phyloP scores from a whole-genome alignment of 2,888 invertebrate genomes.

The Cristatella mucedo region DNA sequence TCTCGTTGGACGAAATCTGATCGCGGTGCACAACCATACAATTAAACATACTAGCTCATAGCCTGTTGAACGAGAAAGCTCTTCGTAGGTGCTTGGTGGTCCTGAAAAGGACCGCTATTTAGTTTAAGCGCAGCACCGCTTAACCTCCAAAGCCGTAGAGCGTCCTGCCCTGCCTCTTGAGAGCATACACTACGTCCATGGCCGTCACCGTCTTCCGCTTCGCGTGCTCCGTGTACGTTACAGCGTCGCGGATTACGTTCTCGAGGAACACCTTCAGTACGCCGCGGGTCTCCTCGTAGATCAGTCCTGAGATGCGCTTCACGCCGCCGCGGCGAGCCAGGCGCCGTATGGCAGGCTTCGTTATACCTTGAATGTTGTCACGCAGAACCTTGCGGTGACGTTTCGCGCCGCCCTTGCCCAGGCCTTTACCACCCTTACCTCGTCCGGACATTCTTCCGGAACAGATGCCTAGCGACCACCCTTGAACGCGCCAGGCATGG shows the following conservation, averaged over 20 bases:
- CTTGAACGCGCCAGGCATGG: too few species aligned
- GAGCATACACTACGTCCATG: conserved; percentile 67
- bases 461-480: too few species aligned
- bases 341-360: conserved; percentile 15
- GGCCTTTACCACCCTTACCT: conserved; percentile 60
- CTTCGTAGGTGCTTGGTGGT: not conserved
- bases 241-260: conserved; percentile 62
- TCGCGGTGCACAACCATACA: too few species aligned
- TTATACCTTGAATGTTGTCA: conserved; percentile 16
- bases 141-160: conserved; percentile 61
- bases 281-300: conserved; percentile 61
- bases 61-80: too few species aligned
- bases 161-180: conserved; percentile 63
- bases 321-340: conserved; percentile 19
- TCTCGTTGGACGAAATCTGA: too few species aligned
- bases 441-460: conserved; percentile 55
- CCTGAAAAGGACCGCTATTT: conserved; percentile 9
- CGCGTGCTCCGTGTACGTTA: conserved; percentile 69
- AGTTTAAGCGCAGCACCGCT: too few species aligned
- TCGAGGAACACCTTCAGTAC: conserved; percentile 62
- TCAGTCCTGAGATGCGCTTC: conserved; percentile 51
- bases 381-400: conserved; percentile 15
- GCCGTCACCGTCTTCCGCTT: conserved; percentile 70
- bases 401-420: conserved; percentile 26
- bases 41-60: too few species aligned